phyloP scores from a whole-genome alignment of 2,797 vertebrate species.

The Eidolon dupreanum region DNA sequence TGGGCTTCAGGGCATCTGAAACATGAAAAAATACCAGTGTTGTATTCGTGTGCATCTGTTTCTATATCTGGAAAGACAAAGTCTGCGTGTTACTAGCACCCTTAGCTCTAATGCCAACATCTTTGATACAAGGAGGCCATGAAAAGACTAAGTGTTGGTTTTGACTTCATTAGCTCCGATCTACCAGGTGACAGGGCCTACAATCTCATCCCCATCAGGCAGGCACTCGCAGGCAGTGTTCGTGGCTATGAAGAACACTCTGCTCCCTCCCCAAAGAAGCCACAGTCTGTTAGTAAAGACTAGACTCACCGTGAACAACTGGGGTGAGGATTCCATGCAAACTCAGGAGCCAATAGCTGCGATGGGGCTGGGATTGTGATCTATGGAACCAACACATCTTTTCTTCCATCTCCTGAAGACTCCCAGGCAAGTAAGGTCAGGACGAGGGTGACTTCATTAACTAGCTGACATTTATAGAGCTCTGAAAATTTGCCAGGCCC shows the following conservation, averaged over 20 bases:
- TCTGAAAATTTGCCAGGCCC: neutral
- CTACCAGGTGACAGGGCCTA: rapidly evolving
- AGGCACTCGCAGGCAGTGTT: neutral
- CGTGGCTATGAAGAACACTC: neutral
- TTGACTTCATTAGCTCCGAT: neutral
- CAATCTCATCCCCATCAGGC: rapidly evolving
- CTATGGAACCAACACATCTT: neutral
- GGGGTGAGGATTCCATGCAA: neutral
- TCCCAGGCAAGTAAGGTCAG: neutral
- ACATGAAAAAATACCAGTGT: neutral
- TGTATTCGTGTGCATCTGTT: too few relatives aligned
- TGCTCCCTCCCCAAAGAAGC: neutral
- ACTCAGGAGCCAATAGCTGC: neutral
- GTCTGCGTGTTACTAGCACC: neutral
- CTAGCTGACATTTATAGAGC: neutral
- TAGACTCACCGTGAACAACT: neutral
- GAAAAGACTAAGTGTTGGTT: neutral
- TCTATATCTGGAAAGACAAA: neutral
- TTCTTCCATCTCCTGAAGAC: conserved; percentile 16
- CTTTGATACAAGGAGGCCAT: neutral
- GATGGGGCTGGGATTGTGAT: neutral
- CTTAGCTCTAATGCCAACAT: neutral
- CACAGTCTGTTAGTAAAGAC: neutral
- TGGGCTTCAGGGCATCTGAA: neutral
- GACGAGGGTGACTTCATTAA: conserved; percentile 18